Evolutionary conservation across 2,888 invertebrate genomes (phyloP).

Genomic region (Danaus chrysippus): DNA sequence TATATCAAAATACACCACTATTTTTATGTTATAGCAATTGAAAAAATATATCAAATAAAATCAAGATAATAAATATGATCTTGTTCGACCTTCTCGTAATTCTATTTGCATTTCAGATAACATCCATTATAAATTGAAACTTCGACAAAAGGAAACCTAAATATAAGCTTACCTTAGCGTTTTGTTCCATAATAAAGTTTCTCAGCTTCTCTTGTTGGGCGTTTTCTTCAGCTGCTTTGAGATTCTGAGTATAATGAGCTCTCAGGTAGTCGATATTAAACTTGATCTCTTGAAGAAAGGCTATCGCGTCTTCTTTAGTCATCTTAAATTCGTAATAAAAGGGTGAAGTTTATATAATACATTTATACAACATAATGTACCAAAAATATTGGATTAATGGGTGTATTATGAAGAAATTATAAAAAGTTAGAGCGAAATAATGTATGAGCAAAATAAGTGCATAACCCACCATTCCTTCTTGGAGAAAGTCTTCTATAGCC

Average conservation of each 20-base stretch:
- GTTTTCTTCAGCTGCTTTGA: constrained; percentile 62
- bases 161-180: constrained; percentile 51
- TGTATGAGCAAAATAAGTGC: not conserved
- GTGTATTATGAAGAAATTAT: not conserved
- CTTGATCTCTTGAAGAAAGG: constrained; percentile 87
- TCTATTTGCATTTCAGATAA: too few species aligned
- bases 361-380: not conserved
- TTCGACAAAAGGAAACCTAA: not conserved
- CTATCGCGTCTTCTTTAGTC: constrained; percentile 85
- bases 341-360: not conserved
- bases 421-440: not conserved
- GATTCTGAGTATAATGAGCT: constrained; percentile 78
- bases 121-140: not conserved
- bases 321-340: constrained; percentile 68
- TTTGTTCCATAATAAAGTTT: constrained; percentile 64
- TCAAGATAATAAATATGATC: too few species aligned
- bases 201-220: constrained; percentile 68
- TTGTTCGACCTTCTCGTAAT: too few species aligned
- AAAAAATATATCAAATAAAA: too few species aligned
- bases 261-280: constrained; percentile 85
- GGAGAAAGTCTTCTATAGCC: constrained; percentile 87
- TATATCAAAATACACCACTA: too few species aligned
- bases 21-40: too few species aligned
- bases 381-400: not conserved
- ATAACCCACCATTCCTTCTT: constrained; percentile 84